Base-by-base conservation (phyloP, 2,113 vertebrate genomes). In the Chaetorhynchus papuensis region DNA sequence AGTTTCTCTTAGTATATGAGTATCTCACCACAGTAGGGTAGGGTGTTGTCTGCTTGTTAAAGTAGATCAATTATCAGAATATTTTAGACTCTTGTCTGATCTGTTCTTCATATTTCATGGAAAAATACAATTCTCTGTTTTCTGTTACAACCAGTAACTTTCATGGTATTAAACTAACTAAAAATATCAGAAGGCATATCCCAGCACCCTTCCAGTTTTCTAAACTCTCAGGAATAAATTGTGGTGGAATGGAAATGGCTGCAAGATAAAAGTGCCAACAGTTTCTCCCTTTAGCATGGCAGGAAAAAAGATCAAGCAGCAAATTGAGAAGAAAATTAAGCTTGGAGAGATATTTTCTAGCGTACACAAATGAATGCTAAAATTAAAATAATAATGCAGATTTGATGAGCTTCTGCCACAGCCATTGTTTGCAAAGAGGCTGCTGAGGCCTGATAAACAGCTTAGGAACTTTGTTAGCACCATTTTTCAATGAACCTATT, bases 381-480 rank as follows among this genome's bases (percentile, higher is more conserved):
- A 95, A 90, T 91, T 90, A 82, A 61, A 90, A 93, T 49, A 87
- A 94, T 86, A 95, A 94, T 87, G 50, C 27, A 49, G 37, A 68
- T 91, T 89, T 90, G 52, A 96, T 95, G 86, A 93, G 90, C 64
- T 88, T 83, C 83, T 83, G 50, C 54, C 53, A 75, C 37, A 91
- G 56, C n/a, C n/a, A 79, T 84, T 94, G 81, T 82, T 83, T 90
- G 76, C 61, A 70, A 80, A 89, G 75, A 87, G 75, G 71, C 94
- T 92, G 89, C 76, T 70, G 82, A 88, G 57, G 79, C 47, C 68
- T 88, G 93, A 94, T 95, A 96, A 96, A 92, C 79, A 90, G 89
- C 91, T 97, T 91, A 91, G 74, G 26, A 78, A 72, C 63, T 89
- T 85, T 54, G 24, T 76, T 42, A 93, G 81, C 37, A 41, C 50